Conservation (phyloP, 2,888 invertebrate genomes). For the Neoaliturus tenellus region DNA sequence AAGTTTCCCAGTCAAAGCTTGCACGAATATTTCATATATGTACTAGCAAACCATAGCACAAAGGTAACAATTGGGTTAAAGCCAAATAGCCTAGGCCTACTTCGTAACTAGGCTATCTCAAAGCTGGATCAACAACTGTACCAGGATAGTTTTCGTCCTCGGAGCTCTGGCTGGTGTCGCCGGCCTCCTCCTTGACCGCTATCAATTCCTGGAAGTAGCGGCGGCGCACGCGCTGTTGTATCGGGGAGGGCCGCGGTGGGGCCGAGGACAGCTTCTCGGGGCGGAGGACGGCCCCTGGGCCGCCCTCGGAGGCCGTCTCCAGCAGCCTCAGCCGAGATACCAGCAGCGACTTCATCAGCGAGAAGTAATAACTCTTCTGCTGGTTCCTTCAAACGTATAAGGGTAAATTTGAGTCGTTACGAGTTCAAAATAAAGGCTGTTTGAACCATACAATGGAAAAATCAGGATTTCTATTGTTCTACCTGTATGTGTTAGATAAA, state of each 20-base stretch:
- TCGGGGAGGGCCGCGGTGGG: slow-evolving; percentile 50
- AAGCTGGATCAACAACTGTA: slow-evolving; percentile 56
- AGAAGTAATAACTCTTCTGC: slow-evolving; percentile 76
- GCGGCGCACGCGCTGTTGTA: slow-evolving; percentile 64
- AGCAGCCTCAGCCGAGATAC: slow-evolving; percentile 84
- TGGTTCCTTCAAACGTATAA: slow-evolving; percentile 71
- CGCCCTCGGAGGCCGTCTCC: slow-evolving; percentile 75
- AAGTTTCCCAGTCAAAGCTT: too few relatives aligned
- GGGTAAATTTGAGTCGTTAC: too few relatives aligned
- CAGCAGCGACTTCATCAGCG: slow-evolving; percentile 83
- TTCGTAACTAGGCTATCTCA: too few relatives aligned
- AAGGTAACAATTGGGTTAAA: too few relatives aligned
- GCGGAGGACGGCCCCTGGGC: slow-evolving; percentile 57
- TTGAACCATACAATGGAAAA: too few relatives aligned
- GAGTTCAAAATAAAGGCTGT: too few relatives aligned
- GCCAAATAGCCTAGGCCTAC: too few relatives aligned
- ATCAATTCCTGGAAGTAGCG: slow-evolving; percentile 80
- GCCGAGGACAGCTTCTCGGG: slow-evolving; percentile 57
- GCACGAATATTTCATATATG: too few relatives aligned
- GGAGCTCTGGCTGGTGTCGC: slow-evolving; percentile 78
- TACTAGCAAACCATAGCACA: too few relatives aligned
- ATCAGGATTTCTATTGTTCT: too few relatives aligned
- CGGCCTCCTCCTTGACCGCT: slow-evolving; percentile 82
- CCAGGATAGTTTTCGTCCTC: slow-evolving; percentile 88
- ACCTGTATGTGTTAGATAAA: too few relatives aligned